phyloP scores from a whole-genome alignment of 2,797 vertebrate genomes.

The Phoeniculus purpureus region DNA sequence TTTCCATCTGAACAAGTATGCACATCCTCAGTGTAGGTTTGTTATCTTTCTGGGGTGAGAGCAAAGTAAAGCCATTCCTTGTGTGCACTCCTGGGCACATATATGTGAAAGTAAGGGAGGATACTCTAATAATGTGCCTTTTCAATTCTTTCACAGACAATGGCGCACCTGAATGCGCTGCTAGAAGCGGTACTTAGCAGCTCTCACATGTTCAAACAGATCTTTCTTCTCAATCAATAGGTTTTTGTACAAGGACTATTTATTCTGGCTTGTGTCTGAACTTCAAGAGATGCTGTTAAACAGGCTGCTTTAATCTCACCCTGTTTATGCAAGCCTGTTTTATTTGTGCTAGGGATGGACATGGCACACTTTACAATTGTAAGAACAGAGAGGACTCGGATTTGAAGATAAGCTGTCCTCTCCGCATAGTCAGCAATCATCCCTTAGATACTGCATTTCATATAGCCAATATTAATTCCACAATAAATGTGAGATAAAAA shows the following conservation, averaged over 20 bases:
- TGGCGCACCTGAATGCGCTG: not conserved
- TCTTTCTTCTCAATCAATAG: not conserved
- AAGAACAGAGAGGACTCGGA: constrained; percentile 8
- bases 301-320: not conserved
- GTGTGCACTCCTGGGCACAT: not conserved
- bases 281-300: not conserved
- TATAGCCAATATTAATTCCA: not conserved
- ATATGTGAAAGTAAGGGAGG: not conserved
- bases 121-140: not conserved
- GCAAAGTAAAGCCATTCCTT: not conserved
- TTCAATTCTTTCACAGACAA: not conserved
- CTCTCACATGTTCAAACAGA: not conserved
- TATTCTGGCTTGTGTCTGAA: not conserved
- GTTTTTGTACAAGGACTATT: not conserved
- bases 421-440: not conserved
- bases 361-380: not conserved
- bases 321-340: constrained; percentile 19
- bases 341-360: not conserved
- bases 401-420: constrained; percentile 31
- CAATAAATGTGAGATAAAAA: not conserved
- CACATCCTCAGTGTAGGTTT: not conserved
- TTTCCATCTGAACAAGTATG: not conserved
- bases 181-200: not conserved
- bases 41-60: not conserved
- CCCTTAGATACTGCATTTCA: not conserved